These are phyloP conservation scores for Cirrhinus mrigala DNA, from an alignment of 2,797 vertebrate genomes.

Conservation along the genomic window DNA sequence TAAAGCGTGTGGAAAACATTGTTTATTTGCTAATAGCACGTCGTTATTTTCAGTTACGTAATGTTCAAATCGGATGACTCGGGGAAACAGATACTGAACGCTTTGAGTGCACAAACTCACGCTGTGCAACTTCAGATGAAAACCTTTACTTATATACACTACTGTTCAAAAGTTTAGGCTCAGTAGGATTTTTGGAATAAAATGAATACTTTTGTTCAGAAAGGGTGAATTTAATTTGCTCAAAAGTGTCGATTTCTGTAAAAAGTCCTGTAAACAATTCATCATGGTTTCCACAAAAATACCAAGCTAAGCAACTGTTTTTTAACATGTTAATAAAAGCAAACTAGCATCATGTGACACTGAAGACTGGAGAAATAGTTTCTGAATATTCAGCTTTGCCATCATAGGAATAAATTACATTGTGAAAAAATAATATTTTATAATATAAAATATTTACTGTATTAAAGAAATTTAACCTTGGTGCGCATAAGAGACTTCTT, in stretches of 20 bases:
- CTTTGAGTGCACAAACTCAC: background rate
- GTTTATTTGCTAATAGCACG: constrained; percentile 5
- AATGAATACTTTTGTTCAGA: background rate
- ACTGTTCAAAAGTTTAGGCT: background rate
- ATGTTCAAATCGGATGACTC: constrained; percentile 14
- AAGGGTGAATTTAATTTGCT: background rate
- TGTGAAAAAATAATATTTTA: background rate
- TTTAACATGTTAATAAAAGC: background rate
- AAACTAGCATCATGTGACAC: background rate
- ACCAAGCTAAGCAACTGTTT: background rate
- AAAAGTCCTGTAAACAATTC: background rate
- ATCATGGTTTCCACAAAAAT: background rate
- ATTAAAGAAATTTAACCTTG: background rate
- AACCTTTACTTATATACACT: background rate
- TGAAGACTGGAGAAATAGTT: too few relatives aligned
- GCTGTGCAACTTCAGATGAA: background rate
- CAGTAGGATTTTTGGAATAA: background rate
- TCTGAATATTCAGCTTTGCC: too few relatives aligned
- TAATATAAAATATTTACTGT: too few relatives aligned
- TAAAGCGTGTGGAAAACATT: background rate
- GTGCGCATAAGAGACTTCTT: background rate
- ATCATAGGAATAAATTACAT: background rate
- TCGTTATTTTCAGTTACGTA: background rate
- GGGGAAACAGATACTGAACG: background rate
- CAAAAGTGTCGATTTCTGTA: background rate